These are phyloP conservation scores for Tenrec ecaudatus DNA, from an alignment of 2,113 vertebrate genomes.

Conservation along the genomic window DNA sequence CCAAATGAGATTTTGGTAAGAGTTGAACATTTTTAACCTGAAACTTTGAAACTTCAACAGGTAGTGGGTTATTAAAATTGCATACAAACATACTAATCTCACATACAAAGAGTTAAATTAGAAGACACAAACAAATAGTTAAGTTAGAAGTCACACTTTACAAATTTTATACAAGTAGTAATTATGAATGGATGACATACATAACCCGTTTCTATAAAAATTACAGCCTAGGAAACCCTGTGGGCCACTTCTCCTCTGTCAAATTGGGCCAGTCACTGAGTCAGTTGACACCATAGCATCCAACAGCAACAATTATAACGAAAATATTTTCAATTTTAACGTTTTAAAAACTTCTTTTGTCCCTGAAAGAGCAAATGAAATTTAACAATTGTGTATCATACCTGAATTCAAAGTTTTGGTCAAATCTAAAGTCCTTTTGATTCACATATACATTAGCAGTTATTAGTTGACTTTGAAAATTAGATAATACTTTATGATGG, in stretches of 20 bases:
- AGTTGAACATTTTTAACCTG: slow-evolving; percentile 88
- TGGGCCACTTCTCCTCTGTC: not conserved
- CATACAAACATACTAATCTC: not conserved
- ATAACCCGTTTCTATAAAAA: not conserved
- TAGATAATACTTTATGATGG: slow-evolving; percentile 85
- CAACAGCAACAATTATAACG: not conserved
- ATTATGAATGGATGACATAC: slow-evolving; percentile 77
- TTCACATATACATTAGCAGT: slow-evolving; percentile 90
- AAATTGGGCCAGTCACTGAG: not conserved
- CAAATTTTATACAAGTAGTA: slow-evolving; percentile 86
- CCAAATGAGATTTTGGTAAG: slow-evolving; percentile 89
- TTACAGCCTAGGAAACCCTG: not conserved
- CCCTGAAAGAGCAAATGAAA: slow-evolving; percentile 79
- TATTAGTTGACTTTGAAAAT: slow-evolving; percentile 90
- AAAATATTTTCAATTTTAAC: slow-evolving; percentile 70
- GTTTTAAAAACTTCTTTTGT: slow-evolving; percentile 80
- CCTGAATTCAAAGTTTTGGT: slow-evolving; percentile 83
- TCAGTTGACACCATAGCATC: not conserved
- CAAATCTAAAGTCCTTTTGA: slow-evolving; percentile 83
- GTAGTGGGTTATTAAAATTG: slow-evolving; percentile 79
- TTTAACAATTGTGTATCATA: slow-evolving; percentile 79
- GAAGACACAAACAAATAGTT: slow-evolving; percentile 66
- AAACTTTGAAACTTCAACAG: slow-evolving; percentile 81
- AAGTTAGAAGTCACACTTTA: slow-evolving; percentile 82
- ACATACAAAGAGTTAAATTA: slow-evolving; percentile 68